A percentile compares a stretch with the other conserved stretches of the same genome.
phyloP scores from a whole-genome alignment of 2,888 invertebrate genomes.

The Drosophila helvetica region DNA sequence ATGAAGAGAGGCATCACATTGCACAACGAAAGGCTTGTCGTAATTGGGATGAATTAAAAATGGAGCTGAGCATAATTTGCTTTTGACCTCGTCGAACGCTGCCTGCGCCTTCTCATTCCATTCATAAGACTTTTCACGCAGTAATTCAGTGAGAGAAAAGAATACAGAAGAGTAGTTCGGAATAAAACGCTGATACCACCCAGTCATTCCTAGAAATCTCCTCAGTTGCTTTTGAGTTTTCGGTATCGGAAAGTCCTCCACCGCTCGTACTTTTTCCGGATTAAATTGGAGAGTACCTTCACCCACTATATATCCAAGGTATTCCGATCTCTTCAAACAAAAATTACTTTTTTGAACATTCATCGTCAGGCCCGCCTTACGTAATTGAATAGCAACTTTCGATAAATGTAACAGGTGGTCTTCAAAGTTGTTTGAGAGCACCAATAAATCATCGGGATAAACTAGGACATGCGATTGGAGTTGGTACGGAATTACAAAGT shows the following conservation, averaged over 20 bases:
- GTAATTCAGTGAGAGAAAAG: slow-evolving; percentile 5
- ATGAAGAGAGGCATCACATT: slow-evolving; percentile 6
- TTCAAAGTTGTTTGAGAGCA: too few species aligned
- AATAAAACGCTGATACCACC: slow-evolving; percentile 22
- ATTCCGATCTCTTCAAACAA: background rate
- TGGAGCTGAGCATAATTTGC: too few species aligned
- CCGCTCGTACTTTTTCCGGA: background rate
- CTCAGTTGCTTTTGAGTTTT: slow-evolving; percentile 3
- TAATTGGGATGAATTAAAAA: slow-evolving; percentile 2
- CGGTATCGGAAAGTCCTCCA: background rate
- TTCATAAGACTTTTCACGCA: background rate
- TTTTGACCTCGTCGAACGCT: too few species aligned
- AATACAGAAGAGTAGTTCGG: background rate
- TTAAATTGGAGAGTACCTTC: background rate
- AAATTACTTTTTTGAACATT: background rate
- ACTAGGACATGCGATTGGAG: background rate
- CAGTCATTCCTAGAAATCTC: slow-evolving; percentile 11
- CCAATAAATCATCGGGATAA: background rate
- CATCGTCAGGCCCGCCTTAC: too few species aligned
- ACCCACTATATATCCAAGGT: background rate
- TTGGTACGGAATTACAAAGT: slow-evolving; percentile 7
- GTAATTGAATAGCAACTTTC: too few species aligned
- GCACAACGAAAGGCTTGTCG: slow-evolving; percentile 7
- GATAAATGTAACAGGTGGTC: too few species aligned
- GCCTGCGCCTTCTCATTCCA: too few species aligned